These are phyloP conservation scores for Ceratina calcarata DNA, from an alignment of 1,140 invertebrate genomes.

Conservation along the genomic window DNA sequence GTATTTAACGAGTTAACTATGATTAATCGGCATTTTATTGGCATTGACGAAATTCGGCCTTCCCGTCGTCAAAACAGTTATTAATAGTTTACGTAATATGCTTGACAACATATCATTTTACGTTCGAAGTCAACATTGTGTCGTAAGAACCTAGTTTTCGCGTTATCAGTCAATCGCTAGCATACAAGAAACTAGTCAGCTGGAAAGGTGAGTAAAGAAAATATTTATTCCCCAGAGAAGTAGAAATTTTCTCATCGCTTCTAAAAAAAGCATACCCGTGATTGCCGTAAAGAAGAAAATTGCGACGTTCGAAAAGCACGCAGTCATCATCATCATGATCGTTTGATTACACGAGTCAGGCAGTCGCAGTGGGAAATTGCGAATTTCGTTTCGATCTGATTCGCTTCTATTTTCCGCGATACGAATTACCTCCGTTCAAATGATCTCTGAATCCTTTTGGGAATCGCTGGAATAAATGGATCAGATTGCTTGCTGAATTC, in stretches of 20 bases:
- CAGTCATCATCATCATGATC: background rate
- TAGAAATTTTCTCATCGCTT: background rate
- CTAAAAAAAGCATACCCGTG: background rate
- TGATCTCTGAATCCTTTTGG: background rate
- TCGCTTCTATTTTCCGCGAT: conserved; percentile 16
- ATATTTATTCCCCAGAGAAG: conserved; percentile 11
- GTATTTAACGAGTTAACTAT: too few relatives aligned
- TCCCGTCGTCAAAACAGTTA: too few relatives aligned
- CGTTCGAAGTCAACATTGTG: too few relatives aligned
- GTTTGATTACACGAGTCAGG: background rate
- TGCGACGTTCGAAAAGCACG: background rate
- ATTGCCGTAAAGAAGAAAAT: background rate
- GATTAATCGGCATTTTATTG: too few relatives aligned
- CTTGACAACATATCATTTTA: too few relatives aligned
- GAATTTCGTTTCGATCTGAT: conserved; percentile 21
- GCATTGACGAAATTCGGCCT: too few relatives aligned
- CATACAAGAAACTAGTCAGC: background rate
- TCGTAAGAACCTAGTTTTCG: too few relatives aligned
- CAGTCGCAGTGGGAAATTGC: background rate
- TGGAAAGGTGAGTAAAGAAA: conserved; percentile 6
- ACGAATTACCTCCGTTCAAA: background rate
- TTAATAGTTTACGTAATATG: too few relatives aligned
- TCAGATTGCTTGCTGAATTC: too few relatives aligned
- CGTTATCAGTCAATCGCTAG: background rate
- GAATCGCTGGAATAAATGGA: too few relatives aligned